phyloP scores from a whole-genome alignment of 92 coral and sea anemone genomes.

The Porites cylindrica region DNA sequence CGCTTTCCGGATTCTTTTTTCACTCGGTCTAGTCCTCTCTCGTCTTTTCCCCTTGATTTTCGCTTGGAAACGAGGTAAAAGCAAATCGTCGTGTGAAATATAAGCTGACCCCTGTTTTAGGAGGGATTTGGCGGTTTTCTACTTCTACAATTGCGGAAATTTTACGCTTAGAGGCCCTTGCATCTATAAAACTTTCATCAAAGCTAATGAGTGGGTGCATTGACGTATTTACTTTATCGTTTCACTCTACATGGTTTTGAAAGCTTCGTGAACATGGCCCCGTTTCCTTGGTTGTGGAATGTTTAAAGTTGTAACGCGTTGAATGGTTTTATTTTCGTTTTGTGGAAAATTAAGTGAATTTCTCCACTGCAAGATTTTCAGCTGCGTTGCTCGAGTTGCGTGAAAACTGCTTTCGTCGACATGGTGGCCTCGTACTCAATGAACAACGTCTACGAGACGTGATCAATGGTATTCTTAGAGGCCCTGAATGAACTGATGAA shows the following conservation, averaged over 20 bases:
- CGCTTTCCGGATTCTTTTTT: constrained; percentile 3
- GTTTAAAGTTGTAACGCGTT: neutral
- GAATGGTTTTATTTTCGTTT: neutral
- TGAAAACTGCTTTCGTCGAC: neutral
- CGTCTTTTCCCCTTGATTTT: neutral
- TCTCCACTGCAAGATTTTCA: neutral
- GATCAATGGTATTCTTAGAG: neutral
- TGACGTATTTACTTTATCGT: constrained; percentile 24
- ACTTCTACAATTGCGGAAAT: constrained; percentile 33
- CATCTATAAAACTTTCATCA: neutral
- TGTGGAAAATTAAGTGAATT: neutral
- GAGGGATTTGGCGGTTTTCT: constrained; percentile 21
- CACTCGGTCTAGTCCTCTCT: constrained; percentile 10
- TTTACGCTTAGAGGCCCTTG: constrained; percentile 1
- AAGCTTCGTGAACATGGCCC: constrained; percentile 2
- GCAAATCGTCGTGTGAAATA: constrained; percentile 17
- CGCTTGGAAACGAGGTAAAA: constrained; percentile 25
- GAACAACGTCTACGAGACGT: neutral
- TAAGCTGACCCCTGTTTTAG: neutral
- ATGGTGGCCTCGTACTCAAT: constrained; percentile 25
- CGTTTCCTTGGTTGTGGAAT: constrained; percentile 9
- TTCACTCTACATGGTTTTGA: constrained; percentile 25
- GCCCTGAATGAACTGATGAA: neutral
- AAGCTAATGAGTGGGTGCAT: constrained; percentile 20
- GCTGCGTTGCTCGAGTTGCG: neutral